phyloP scores from a whole-genome alignment of 2,888 invertebrate species.

The Drosophila macrospina region DNA sequence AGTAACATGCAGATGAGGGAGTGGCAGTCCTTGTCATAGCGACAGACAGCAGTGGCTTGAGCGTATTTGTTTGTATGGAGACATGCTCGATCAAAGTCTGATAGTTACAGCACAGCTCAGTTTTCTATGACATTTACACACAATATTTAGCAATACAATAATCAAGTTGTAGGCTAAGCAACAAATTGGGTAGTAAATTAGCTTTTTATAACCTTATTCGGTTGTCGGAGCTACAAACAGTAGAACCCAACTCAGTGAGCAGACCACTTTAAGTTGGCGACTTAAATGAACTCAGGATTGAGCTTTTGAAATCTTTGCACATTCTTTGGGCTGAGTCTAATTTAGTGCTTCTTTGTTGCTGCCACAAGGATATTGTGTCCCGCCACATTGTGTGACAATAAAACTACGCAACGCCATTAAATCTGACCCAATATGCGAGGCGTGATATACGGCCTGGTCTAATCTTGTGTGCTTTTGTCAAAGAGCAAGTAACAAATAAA shows the following conservation, averaged over 20 bases:
- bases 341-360: slow-evolving; percentile 56
- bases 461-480: slow-evolving; percentile 76
- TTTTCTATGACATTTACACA: too few species aligned
- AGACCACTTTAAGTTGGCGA: slow-evolving; percentile 57
- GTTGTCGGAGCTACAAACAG: slow-evolving; percentile 41
- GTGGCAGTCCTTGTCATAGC: too few species aligned
- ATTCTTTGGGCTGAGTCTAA: slow-evolving; percentile 34
- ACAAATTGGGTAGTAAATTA: slow-evolving; percentile 17
- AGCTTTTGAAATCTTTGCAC: slow-evolving; percentile 52
- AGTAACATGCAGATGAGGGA: too few species aligned
- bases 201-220: slow-evolving; percentile 26
- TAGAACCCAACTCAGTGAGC: slow-evolving; percentile 56
- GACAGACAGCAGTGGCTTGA: too few species aligned
- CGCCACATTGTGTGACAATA: slow-evolving; percentile 53
- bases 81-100: too few species aligned
- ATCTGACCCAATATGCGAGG: slow-evolving; percentile 70
- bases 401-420: slow-evolving; percentile 64
- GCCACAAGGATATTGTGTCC: slow-evolving; percentile 34
- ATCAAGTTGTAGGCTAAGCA: neutral
- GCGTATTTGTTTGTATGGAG: too few species aligned
- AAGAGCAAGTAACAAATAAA: slow-evolving; percentile 78
- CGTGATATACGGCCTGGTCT: slow-evolving; percentile 69
- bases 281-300: slow-evolving; percentile 67
- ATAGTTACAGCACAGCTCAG: too few species aligned
- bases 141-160: too few species aligned